A percentile compares a stretch with the other conserved stretches of the same genome.
These are phyloP conservation scores for Corvus hawaiiensis DNA, from an alignment of 2,113 vertebrate genomes.

Conservation along the genomic window DNA sequence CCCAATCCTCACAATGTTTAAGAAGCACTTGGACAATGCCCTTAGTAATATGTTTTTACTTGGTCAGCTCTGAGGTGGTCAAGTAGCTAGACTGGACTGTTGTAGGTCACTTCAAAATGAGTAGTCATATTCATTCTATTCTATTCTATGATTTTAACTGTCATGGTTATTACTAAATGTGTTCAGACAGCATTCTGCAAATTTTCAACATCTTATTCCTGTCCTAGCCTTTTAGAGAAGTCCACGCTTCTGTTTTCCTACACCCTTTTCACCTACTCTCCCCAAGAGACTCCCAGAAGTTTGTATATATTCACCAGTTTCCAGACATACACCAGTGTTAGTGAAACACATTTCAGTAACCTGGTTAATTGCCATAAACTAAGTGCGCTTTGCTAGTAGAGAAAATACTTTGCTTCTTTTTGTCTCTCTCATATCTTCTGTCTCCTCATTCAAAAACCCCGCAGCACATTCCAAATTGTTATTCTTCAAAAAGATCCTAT, in stretches of 20 bases:
- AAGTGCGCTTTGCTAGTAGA: not conserved
- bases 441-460: not conserved
- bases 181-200: not conserved
- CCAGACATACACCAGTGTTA: not conserved
- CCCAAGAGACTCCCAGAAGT: not conserved
- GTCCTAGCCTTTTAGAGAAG: not conserved
- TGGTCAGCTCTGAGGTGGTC: not conserved
- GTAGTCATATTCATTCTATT: not conserved
- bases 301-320: not conserved
- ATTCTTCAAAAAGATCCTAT: not conserved
- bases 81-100: not conserved
- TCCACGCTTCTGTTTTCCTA: not conserved
- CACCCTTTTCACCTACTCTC: not conserved
- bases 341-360: not conserved
- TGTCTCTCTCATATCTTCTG: not conserved
- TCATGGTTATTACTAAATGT: not conserved
- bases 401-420: not conserved
- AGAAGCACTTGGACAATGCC: not conserved
- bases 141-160: not conserved
- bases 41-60: accelerated
- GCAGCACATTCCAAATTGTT: not conserved
- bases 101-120: not conserved
- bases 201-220: not conserved
- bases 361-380: not conserved
- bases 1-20: not conserved